Conservation (phyloP, 2,113 vertebrate genomes). For the Orthonyx spaldingii region DNA sequence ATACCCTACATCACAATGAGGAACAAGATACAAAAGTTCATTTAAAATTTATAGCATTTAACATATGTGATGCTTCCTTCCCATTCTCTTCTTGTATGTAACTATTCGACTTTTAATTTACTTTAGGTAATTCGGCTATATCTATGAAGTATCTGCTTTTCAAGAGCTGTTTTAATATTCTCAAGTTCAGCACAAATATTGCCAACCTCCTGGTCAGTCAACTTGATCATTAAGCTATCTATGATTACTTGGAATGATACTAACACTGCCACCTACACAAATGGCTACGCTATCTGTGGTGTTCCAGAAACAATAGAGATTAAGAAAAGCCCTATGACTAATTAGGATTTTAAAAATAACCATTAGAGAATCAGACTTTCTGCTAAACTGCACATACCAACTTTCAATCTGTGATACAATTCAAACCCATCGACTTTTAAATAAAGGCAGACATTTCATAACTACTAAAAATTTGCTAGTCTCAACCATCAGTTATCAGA, state of each 20-base stretch:
- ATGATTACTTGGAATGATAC: background rate
- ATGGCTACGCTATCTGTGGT: background rate
- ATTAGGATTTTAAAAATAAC: background rate
- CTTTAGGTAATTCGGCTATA: background rate
- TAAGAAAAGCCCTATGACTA: background rate
- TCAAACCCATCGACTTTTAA: background rate
- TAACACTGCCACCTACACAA: background rate
- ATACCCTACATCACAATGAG: constrained; percentile 66
- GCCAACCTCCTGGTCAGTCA: background rate
- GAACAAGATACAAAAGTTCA: background rate
- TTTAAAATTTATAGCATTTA: background rate
- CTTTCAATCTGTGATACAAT: background rate
- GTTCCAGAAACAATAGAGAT: background rate
- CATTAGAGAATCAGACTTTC: background rate
- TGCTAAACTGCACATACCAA: background rate
- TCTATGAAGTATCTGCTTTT: background rate
- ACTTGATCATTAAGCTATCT: background rate
- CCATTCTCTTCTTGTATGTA: background rate
- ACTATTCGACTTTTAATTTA: background rate
- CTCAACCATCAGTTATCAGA: background rate
- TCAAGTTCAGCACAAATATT: background rate
- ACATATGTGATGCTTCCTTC: background rate
- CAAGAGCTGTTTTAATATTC: background rate
- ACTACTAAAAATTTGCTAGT: background rate
- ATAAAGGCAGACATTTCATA: background rate